Base-by-base conservation (phyloP, 2,113 vertebrate species). In the Carassius gibelio region DNA sequence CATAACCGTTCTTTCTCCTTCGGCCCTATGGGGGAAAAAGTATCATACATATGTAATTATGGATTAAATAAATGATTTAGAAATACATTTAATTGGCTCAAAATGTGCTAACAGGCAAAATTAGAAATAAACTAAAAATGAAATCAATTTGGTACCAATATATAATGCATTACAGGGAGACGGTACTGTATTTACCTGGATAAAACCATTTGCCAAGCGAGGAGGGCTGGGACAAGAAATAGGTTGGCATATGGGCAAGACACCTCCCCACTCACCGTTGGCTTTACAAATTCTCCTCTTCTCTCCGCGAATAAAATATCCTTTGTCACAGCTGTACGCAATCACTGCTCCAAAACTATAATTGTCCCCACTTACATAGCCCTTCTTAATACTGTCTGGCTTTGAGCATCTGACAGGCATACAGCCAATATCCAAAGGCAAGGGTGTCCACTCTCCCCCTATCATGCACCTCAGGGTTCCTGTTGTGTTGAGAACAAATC, bases 321-420 rank as follows among this genome's bases (percentile, higher is more conserved):
- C 98, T 26, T 93, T 96, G 88, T 96, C 94, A 90, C 98, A 99
- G 92, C 96, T 98, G 59, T 99, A 99, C 8, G 98, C 98, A 87
- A 99, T 95, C 85, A 98, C 85, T 0, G 98, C 96, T 76, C 97
- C 98, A 59, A 99, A 99, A 84, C 96, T 99, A 91, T 99, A 98
- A 93, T 99, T 96, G 14, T 93, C 90, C 4, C 97, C 98, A 14
- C 94, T 98, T 0, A 96, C 95, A 8, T 99, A 97, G 57, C 98
- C 98, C 30, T 96, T 94, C 78, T 89, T 92, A 8, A 99, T 96
- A 84, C 82, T 88, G 0, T 95, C 93, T 0, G 98, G 98, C 86
- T 94, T 95, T 89, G 97, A 96, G 0, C 98, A 99, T 86, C 98
- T 96, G 78, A 99, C 93, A 0, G 98, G 98, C 83, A 97, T 93